A percentile compares a stretch with the other conserved stretches of the same genome.
phyloP scores from a whole-genome alignment of 2,797 vertebrate genomes.

The Falco novaeseelandiae region DNA sequence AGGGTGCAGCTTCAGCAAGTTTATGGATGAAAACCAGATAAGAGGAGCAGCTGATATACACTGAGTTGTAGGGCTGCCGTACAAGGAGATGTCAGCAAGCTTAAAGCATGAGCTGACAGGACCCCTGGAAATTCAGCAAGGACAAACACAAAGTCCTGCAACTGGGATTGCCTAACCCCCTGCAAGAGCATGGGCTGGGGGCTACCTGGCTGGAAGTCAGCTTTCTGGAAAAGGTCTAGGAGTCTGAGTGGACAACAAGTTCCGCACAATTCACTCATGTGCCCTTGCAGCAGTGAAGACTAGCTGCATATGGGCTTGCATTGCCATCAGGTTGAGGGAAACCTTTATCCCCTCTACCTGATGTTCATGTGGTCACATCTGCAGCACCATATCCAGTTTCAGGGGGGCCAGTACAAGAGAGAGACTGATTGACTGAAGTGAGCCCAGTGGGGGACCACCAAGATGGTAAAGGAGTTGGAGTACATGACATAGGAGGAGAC shows the following conservation, averaged over 20 bases:
- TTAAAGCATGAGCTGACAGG: background rate
- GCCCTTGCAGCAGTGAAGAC: background rate
- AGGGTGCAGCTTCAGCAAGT: background rate
- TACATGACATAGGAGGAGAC: rapidly evolving
- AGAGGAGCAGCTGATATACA: background rate
- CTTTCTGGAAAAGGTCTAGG: background rate
- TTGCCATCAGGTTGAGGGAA: background rate
- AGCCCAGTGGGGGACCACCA: background rate
- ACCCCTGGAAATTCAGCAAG: background rate
- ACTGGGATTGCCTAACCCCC: background rate
- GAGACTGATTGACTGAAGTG: background rate
- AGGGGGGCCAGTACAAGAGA: background rate
- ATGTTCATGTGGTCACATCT: background rate
- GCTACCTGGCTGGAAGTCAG: background rate
- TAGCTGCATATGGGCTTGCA: background rate
- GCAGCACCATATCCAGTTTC: background rate
- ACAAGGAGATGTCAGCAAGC: background rate
- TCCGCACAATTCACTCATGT: background rate
- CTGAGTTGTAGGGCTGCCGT: background rate
- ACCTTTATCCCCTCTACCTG: background rate
- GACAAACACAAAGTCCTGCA: background rate
- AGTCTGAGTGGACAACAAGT: background rate
- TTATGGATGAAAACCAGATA: background rate
- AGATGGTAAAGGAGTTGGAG: background rate
- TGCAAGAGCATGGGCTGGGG: background rate